These are phyloP conservation scores for Theretra japonica DNA, from an alignment of 2,888 invertebrate genomes.

Conservation along the genomic window DNA sequence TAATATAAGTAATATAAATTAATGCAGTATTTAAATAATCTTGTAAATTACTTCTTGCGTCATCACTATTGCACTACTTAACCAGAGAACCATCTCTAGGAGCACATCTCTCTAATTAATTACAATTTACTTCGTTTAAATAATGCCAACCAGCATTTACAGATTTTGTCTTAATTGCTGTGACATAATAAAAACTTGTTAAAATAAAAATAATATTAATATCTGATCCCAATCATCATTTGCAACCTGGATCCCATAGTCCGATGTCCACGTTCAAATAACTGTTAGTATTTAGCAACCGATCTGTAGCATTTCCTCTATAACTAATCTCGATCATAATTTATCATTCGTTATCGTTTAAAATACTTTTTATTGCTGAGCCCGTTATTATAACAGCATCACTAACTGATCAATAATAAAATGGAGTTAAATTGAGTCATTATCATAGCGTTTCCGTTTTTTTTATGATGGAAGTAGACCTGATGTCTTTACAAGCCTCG, in stretches of 20 bases:
- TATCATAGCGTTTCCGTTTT: not conserved
- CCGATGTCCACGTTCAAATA: not conserved
- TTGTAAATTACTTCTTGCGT: not conserved
- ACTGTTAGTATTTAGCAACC: not conserved
- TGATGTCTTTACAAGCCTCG: not conserved
- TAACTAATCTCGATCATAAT: not conserved
- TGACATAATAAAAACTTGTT: not conserved
- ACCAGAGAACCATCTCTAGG: not conserved
- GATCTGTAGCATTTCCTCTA: not conserved
- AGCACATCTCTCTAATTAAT: not conserved
- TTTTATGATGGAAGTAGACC: not conserved
- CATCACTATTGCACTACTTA: not conserved
- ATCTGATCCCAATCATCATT: not conserved
- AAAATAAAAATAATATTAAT: not conserved
- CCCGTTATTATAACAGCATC: conserved; percentile 14
- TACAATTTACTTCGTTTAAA: not conserved
- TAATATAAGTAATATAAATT: too few relatives aligned
- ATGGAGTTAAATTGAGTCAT: not conserved
- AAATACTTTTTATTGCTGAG: not conserved
- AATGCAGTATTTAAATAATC: not conserved
- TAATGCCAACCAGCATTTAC: not conserved
- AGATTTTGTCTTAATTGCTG: not conserved
- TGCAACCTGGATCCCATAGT: not conserved
- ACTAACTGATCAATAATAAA: not conserved
- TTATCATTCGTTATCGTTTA: not conserved